Base-by-base conservation (phyloP, 2,888 invertebrate species). In the Stenurella melanura region DNA sequence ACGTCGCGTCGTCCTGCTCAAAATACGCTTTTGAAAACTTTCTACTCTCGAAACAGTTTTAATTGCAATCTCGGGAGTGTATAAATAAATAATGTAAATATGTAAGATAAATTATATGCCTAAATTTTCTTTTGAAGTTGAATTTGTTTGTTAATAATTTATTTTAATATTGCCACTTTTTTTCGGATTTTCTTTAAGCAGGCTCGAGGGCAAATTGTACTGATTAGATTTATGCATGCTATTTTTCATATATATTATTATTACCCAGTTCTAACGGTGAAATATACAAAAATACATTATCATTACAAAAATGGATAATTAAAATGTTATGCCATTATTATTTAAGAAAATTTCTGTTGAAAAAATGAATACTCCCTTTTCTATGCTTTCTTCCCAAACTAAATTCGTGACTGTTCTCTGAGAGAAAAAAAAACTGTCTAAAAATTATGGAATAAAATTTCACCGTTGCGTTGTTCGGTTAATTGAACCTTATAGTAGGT, bases 61-160 rank as follows among this genome's bases (percentile, higher is more conserved):
- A 67, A 67, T 67, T 67, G 67, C 67, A 19, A 17, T 26, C 67
- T 4, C 15, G 67, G 56, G 67, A 54, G 21, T 26, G 21, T n/a
- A 56, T 54, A 67, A 67, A 67, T 67, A 67, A 54, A 50, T 50
- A 26, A 67, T 38, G 56, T 67, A 56, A 67, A 50, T 54, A 67
- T 54, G 67, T 54, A 50, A 56, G 67, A 21, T 1, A 26, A 67
- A 56, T 26, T 54, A 50, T 54, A 26, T 21, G 26, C 21, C 58
- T 21, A 54, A 54, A 67, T 67, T 50, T 38, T 10, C 66, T 66
- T 67, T 67, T 15, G 67, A 26, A 54, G 26, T 19, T 58, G 21
- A 58, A 50, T 50, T n/a, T 50, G n/a, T 15, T 50, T 50, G 15
- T 50, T 50, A 50, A 50, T 50, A 50, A 50, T 50, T 50, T 5